Percentiles rank a stretch among this genome's conserved stretches.
phyloP scores from a whole-genome alignment of 2,888 invertebrate genomes.

The Imbricaverruca yamaguchii region DNA sequence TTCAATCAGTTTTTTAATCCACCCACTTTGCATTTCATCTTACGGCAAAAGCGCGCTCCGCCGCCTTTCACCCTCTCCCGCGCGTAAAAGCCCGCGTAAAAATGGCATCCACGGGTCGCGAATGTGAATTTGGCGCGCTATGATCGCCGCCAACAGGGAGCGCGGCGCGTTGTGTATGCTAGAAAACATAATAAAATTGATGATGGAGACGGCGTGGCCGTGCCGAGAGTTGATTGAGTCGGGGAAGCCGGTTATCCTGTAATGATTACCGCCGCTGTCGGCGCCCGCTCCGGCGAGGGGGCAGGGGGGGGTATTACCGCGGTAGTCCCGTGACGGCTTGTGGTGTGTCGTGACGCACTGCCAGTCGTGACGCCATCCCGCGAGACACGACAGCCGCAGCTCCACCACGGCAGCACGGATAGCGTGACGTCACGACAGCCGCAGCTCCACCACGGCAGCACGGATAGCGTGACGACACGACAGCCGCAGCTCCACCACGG shows the following conservation, averaged over 20 bases:
- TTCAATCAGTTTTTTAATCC: conserved; percentile 22
- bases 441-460: no score
- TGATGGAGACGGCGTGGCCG: not conserved
- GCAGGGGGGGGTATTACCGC: no score
- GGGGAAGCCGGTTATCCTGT: not conserved
- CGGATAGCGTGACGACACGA: no score
- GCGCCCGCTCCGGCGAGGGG: no score
- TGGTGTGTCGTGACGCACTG: no score
- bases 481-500: no score
- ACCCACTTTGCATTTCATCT: conserved; percentile 22
- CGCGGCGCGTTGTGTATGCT: not conserved
- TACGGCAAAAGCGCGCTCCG: conserved; percentile 6
- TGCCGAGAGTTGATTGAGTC: not conserved
- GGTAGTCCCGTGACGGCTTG: no score
- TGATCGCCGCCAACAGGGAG: not conserved
- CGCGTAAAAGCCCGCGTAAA: conserved; percentile 20
- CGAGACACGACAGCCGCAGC: no score
- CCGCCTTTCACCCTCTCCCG: not conserved
- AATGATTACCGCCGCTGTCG: not conserved
- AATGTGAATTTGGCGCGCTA: conserved; percentile 15
- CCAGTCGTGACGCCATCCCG: no score
- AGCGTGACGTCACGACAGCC: no score
- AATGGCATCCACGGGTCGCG: conserved; percentile 13
- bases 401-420: no score
- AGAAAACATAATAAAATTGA: conserved; percentile 15